Conservation (phyloP, 2,888 invertebrate genomes). For the Drosophila lacicola region DNA sequence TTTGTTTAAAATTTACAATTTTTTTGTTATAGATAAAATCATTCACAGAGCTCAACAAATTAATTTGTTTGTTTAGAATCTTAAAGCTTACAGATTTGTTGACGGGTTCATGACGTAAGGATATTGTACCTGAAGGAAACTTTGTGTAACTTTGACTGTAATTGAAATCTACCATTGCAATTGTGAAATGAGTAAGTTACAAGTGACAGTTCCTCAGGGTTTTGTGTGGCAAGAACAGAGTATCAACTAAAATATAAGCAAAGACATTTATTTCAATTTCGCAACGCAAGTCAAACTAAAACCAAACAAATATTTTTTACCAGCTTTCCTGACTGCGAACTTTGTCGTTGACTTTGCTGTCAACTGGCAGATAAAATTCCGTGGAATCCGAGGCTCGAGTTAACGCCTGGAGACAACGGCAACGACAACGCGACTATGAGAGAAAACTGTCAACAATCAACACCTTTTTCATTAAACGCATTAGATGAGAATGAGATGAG, state of each 20-base stretch:
- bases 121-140: background rate
- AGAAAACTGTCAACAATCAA: constrained; percentile 76
- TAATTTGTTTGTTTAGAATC: no score
- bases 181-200: constrained; percentile 14
- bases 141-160: constrained; percentile 10
- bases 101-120: no score
- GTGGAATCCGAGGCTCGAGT: constrained; percentile 47
- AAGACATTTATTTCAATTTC: constrained; percentile 59
- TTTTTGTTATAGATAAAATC: no score
- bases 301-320: constrained; percentile 61
- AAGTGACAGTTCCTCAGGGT: constrained; percentile 7
- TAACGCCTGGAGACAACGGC: constrained; percentile 35
- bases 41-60: no score
- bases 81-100: no score
- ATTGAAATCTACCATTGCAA: constrained; percentile 2
- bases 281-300: constrained; percentile 55
- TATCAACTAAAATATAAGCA: constrained; percentile 51
- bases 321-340: constrained; percentile 32
- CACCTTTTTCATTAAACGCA: constrained; percentile 81
- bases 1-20: background rate
- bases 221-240: constrained; percentile 14
- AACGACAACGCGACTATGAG: constrained; percentile 13
- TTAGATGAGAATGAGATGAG: constrained; percentile 49
- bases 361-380: constrained; percentile 52
- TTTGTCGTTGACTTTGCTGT: constrained; percentile 48